Percentiles rank a stretch among this genome's conserved stretches.
These are phyloP conservation scores for Tinamus major DNA, from an alignment of 2,797 vertebrate species.

Conservation along the genomic window DNA sequence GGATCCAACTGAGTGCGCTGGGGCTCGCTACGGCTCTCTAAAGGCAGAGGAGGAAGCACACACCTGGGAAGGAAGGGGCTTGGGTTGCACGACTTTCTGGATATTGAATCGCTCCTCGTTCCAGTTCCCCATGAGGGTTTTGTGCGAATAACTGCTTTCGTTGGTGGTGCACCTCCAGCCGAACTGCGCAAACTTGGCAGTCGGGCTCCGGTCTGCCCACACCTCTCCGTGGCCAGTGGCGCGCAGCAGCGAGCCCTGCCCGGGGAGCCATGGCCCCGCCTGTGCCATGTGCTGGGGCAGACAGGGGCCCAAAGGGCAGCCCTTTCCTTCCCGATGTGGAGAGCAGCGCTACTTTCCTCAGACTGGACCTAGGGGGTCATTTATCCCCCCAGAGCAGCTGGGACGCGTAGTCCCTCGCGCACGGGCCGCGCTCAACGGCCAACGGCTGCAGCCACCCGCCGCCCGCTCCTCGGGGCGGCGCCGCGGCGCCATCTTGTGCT, in stretches of 20 bases:
- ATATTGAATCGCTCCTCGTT: slow-evolving; percentile 72
- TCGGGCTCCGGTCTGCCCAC: slow-evolving; percentile 59
- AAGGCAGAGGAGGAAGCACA: not conserved
- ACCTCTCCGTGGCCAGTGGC: slow-evolving; percentile 70
- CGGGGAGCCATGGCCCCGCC: not conserved
- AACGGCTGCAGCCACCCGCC: too few relatives aligned
- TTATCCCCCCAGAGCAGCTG: too few relatives aligned
- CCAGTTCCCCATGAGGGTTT: slow-evolving; percentile 74
- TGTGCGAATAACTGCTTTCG: slow-evolving; percentile 60
- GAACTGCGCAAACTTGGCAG: slow-evolving; percentile 71
- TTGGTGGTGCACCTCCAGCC: slow-evolving; percentile 76
- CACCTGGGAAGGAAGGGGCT: slow-evolving; percentile 73
- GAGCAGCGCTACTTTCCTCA: not conserved
- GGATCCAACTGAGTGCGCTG: not conserved
- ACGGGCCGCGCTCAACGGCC: too few relatives aligned
- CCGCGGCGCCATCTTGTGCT: too few relatives aligned
- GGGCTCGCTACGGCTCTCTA: not conserved
- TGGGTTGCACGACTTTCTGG: slow-evolving; percentile 47
- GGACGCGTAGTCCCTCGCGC: too few relatives aligned
- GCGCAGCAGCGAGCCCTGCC: slow-evolving; percentile 44
- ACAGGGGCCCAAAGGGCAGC: not conserved
- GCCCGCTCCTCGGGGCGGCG: not conserved
- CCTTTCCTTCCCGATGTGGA: too few relatives aligned
- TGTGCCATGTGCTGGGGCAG: not conserved
- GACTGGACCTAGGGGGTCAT: too few relatives aligned